Evolutionary conservation across 2,888 invertebrate species (phyloP), one percentile per base, ranked within the genome.

Genomic region (Sinelater perroti): DNA sequence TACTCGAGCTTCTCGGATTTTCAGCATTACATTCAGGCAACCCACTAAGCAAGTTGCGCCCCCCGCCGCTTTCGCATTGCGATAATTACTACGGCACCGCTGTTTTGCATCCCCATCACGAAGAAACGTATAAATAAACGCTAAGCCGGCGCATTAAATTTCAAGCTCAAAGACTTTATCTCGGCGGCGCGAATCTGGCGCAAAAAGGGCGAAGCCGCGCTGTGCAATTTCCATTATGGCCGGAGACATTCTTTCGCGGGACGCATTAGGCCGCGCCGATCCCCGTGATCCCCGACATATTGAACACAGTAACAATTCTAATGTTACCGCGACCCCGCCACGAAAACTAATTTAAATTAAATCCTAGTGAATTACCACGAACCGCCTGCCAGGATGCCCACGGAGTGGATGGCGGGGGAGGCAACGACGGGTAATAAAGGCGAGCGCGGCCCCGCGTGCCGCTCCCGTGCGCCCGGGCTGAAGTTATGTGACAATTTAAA

Each of bases 281-380:
- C 64, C 59, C 57, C 30, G 56, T 61, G 64, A 64, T 62, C 60
- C 63, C 42, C 64, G 56, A 60, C 73, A 71, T 72, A 72, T 72
- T 69, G 72, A 72, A 72, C 72, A 70, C 70, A 58, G 68, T 67
- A 67, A 67, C 72, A 70, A 70, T 71, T 70, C 71, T 72, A 71
- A 72, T 70, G 72, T 70, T 68, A 64, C 72, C 71, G 66, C 72
- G 69, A 66, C 70, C 71, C 71, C 67, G 72, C 72, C 76, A 70
- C 75, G 76, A 76, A 85, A 86, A 85, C 85, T 85, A 86, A 86
- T 85, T 86, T 86, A 85, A 86, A 86, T 86, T 85, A 86, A 86
- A 86, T 86, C 86, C 85, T 85, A 85, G 85, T 85, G 86, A 85
- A 86, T 86, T 86, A 85, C 85, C 84, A 74, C 74, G 71, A 64